Conservation (phyloP, 2,113 vertebrate genomes). For the Lampris incognitus region DNA sequence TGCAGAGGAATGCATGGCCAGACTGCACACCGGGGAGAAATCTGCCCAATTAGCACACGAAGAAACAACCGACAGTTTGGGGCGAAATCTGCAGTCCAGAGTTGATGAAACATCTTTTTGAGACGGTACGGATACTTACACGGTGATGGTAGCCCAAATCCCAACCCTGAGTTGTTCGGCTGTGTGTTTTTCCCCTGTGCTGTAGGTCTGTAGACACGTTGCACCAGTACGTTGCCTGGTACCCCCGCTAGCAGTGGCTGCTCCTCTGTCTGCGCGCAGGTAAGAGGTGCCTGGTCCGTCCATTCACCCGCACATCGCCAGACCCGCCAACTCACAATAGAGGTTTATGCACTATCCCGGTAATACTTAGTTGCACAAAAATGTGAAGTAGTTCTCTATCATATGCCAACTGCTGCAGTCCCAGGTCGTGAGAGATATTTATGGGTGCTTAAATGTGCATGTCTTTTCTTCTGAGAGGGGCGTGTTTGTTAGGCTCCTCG, state of each 20-base stretch:
- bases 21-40: neutral
- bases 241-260: conserved; percentile 83
- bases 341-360: neutral
- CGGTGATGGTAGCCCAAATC: neutral
- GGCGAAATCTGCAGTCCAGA: neutral
- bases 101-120: neutral
- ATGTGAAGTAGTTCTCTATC: conserved; percentile 12
- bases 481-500: conserved; percentile 11
- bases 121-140: neutral
- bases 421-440: neutral
- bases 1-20: conserved; percentile 4
- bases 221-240: conserved; percentile 81
- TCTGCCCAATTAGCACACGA: neutral
- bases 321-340: neutral
- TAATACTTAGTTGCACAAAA: neutral
- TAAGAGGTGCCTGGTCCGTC: conserved; percentile 77
- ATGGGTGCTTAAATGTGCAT: neutral
- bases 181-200: conserved; percentile 79
- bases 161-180: conserved; percentile 67
- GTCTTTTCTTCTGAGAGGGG: neutral
- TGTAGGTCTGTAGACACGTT: conserved; percentile 83
- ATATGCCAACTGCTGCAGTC: conserved; percentile 4
- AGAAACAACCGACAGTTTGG: neutral
- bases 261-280: conserved; percentile 84
- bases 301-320: conserved; percentile 22